phyloP scores from a whole-genome alignment of 2,113 vertebrate genomes.

The Microtus oregoni region DNA sequence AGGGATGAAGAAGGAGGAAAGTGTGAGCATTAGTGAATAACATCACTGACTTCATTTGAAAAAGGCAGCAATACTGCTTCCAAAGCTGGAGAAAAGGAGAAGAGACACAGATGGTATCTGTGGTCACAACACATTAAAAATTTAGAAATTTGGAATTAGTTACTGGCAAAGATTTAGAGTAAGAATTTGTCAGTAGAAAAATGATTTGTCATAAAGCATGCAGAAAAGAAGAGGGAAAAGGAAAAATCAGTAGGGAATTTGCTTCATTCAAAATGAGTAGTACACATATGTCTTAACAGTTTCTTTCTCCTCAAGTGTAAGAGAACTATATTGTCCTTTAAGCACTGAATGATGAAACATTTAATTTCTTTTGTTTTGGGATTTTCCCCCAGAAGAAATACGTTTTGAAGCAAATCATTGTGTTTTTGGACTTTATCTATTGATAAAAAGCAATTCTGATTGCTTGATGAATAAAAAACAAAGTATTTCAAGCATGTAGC shows the following conservation, averaged over 20 bases:
- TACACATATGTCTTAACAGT: not conserved
- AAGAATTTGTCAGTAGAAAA: slow-evolving; percentile 20
- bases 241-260: not conserved
- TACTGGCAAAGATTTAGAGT: not conserved
- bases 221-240: slow-evolving; percentile 3
- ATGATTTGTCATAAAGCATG: not conserved
- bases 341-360: slow-evolving; percentile 4
- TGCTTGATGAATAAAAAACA: slow-evolving; percentile 16
- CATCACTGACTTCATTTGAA: slow-evolving; percentile 62
- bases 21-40: slow-evolving; percentile 61
- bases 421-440: slow-evolving; percentile 56
- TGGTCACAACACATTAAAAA: slow-evolving; percentile 1
- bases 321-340: slow-evolving; percentile 1
- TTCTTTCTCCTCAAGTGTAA: slow-evolving; percentile 33
- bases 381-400: slow-evolving; percentile 62
- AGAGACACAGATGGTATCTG: not conserved
- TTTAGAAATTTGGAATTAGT: slow-evolving; percentile 42
- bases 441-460: slow-evolving; percentile 50
- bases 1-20: not conserved
- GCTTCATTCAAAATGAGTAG: slow-evolving; percentile 40
- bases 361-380: slow-evolving; percentile 65
- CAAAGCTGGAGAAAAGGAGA: slow-evolving; percentile 22
- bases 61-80: not conserved
- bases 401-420: slow-evolving; percentile 45
- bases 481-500: slow-evolving; percentile 24